Conservation (phyloP, 2,113 vertebrate genomes). For the Panthera tigris region DNA sequence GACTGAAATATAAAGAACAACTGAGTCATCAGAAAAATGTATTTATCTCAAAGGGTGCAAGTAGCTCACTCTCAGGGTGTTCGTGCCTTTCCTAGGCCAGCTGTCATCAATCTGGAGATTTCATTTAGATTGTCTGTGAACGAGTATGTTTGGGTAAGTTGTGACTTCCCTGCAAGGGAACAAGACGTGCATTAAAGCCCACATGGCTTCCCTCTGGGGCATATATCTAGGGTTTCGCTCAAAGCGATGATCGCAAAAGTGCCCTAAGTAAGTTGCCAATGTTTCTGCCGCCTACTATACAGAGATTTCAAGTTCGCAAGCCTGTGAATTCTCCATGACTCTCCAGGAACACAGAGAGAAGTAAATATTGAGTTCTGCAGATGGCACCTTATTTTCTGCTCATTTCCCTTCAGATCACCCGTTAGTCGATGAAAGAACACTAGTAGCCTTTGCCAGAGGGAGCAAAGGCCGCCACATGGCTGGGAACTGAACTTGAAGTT, state of each 20-base stretch:
- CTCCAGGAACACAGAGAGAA: background rate
- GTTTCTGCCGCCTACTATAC: background rate
- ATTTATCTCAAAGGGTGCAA: background rate
- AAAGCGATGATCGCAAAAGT: background rate
- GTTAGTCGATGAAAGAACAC: slow-evolving; percentile 53
- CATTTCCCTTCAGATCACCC: slow-evolving; percentile 58
- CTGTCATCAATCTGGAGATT: slow-evolving; percentile 52
- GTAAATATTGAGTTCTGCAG: slow-evolving; percentile 39
- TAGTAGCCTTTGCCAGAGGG: slow-evolving; percentile 63
- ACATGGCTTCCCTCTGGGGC: slow-evolving; percentile 36
- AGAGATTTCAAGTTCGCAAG: slow-evolving; percentile 41
- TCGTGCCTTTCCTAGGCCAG: background rate
- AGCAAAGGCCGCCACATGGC: slow-evolving; percentile 55
- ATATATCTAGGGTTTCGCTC: slow-evolving; percentile 7
- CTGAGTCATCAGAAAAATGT: background rate
- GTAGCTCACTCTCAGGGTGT: background rate
- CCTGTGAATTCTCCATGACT: slow-evolving; percentile 13
- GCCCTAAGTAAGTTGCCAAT: slow-evolving; percentile 34
- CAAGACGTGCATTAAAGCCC: background rate
- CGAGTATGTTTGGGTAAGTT: slow-evolving; percentile 32
- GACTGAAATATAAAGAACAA: background rate
- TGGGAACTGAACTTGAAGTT: slow-evolving; percentile 36
- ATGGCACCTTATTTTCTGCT: slow-evolving; percentile 54
- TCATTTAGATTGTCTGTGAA: slow-evolving; percentile 50
- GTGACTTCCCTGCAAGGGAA: slow-evolving; percentile 45